Conservation (phyloP, 1,140 invertebrate species). For the Xylocopa sonorina region DNA sequence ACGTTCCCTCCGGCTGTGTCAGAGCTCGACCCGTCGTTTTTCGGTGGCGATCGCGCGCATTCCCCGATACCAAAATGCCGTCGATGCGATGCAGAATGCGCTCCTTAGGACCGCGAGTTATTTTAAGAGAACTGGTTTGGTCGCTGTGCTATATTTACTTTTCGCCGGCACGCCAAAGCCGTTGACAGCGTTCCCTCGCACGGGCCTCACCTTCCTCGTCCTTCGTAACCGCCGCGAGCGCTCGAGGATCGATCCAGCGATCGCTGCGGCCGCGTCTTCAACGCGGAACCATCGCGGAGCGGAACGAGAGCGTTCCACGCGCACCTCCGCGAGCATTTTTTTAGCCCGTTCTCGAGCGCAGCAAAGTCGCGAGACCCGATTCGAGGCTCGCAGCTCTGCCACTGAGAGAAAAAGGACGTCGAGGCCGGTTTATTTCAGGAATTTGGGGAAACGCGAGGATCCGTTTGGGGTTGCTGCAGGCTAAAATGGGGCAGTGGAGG, state of each 20-base stretch:
- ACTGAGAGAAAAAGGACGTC: not conserved
- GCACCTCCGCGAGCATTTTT: too few relatives aligned
- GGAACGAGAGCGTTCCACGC: too few relatives aligned
- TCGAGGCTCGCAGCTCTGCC: not conserved
- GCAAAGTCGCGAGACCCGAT: too few relatives aligned
- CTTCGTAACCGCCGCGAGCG: constrained; percentile 36
- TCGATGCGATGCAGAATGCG: constrained; percentile 69
- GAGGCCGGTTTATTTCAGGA: not conserved
- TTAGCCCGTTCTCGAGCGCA: too few relatives aligned
- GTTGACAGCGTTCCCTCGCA: constrained; percentile 65
- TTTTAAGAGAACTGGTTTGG: constrained; percentile 79
- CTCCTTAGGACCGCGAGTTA: constrained; percentile 73
- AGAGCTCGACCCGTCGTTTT: constrained; percentile 17
- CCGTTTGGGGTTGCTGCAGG: not conserved
- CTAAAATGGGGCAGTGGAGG: not conserved
- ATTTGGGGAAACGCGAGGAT: not conserved
- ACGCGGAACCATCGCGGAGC: too few relatives aligned
- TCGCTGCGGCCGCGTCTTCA: not conserved
- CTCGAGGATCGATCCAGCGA: not conserved
- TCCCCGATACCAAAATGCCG: constrained; percentile 61
- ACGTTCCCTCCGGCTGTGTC: too few relatives aligned
- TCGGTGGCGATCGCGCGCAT: constrained; percentile 50
- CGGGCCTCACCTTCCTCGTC: constrained; percentile 47
- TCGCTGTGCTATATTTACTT: constrained; percentile 75
- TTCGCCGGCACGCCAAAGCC: constrained; percentile 69